Conservation (phyloP, 2,113 vertebrate species). For the Planiliza haematocheilus region DNA sequence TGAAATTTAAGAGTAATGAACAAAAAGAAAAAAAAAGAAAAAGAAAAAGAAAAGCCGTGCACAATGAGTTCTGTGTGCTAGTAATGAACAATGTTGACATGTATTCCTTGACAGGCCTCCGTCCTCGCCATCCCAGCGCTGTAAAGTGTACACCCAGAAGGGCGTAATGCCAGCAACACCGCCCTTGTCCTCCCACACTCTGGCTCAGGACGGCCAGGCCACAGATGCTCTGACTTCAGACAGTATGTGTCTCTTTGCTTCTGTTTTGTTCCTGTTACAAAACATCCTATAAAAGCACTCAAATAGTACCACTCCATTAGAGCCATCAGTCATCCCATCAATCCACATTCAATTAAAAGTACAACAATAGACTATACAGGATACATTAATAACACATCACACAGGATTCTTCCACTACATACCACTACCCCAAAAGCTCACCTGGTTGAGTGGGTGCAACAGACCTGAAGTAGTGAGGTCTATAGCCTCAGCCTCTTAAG, state of each 20-base stretch:
- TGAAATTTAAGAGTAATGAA: not conserved
- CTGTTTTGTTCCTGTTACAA: no score
- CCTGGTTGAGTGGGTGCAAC: no score
- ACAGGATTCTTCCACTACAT: no score
- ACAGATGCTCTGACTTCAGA: conserved; percentile 72
- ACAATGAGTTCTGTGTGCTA: not conserved
- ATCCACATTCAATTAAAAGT: no score
- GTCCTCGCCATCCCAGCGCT: conserved; percentile 93
- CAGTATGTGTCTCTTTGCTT: conserved; percentile 58
- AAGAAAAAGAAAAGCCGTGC: not conserved
- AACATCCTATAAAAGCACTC: no score
- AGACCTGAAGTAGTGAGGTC: no score
- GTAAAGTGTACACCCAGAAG: conserved; percentile 98
- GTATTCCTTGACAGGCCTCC: conserved; percentile 78
- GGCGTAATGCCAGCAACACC: conserved; percentile 89
- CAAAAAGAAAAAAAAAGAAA: conserved; percentile 1
- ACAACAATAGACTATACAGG: no score
- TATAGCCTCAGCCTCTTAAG: no score
- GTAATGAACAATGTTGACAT: not conserved
- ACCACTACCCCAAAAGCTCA: no score
- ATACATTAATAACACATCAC: no score
- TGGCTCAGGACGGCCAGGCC: conserved; percentile 83
- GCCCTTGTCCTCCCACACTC: conserved; percentile 81
- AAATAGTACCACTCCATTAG: no score
- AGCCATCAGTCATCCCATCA: no score